Evolutionary conservation across 1,140 invertebrate species (phyloP).

Genomic region (Patella vulgata): DNA sequence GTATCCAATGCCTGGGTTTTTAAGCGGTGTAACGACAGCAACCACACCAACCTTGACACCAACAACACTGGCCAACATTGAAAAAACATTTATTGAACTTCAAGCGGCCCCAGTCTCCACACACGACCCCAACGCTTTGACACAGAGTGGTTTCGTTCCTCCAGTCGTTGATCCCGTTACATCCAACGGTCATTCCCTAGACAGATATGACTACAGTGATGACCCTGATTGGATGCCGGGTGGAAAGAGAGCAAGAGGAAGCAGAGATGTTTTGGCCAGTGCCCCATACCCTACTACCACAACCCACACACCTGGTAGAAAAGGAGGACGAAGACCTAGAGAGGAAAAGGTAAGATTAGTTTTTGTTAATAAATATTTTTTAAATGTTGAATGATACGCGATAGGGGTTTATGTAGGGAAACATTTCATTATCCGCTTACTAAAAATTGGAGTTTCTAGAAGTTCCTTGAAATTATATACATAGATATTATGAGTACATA

Average conservation of each 20-base stretch:
- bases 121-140: constrained; percentile 71
- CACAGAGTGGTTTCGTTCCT: constrained; percentile 91
- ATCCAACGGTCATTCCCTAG: constrained; percentile 46
- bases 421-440: no score
- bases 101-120: constrained; percentile 71
- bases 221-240: constrained; percentile 44
- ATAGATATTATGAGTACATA: no score
- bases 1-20: constrained; percentile 49
- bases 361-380: constrained; percentile 10
- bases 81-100: constrained; percentile 77
- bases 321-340: constrained; percentile 37
- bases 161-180: constrained; percentile 74
- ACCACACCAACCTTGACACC: constrained; percentile 93
- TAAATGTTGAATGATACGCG: neutral
- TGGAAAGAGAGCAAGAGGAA: constrained; percentile 24
- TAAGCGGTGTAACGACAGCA: constrained; percentile 68
- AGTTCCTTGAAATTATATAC: no score
- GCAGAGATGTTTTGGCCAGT: constrained; percentile 14
- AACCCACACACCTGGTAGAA: constrained; percentile 34
- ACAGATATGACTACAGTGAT: constrained; percentile 42
- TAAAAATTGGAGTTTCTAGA: no score
- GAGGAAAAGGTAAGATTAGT: constrained; percentile 48
- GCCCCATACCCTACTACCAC: constrained; percentile 21
- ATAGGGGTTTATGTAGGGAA: no score
- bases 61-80: constrained; percentile 89